These are phyloP conservation scores for Phoebastria nigripes DNA, from an alignment of 2,797 vertebrate genomes.

Conservation along the genomic window DNA sequence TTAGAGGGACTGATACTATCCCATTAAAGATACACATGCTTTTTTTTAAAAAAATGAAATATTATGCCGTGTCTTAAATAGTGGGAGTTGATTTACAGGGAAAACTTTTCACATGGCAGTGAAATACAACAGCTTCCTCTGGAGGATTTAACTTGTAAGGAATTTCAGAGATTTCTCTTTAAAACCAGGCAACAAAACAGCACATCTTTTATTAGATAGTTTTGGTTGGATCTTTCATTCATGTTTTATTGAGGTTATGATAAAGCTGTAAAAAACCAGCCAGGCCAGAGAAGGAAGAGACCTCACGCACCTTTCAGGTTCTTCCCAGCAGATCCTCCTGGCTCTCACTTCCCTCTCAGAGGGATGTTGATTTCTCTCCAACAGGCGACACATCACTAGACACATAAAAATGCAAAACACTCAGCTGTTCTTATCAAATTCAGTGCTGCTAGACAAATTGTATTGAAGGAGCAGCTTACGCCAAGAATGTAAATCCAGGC, in stretches of 20 bases:
- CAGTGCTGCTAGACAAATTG: not conserved
- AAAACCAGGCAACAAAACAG: not conserved
- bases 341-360: not conserved
- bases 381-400: not conserved
- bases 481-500: conserved; percentile 32
- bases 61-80: not conserved
- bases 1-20: not conserved
- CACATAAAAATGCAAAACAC: not conserved
- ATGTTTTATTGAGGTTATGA: not conserved
- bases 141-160: not conserved
- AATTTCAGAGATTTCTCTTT: not conserved
- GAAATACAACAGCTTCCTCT: not conserved
- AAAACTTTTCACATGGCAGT: not conserved
- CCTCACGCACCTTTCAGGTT: not conserved
- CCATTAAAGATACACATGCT: not conserved
- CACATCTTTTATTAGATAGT: not conserved
- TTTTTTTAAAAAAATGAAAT: not conserved
- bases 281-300: not conserved
- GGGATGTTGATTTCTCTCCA: not conserved
- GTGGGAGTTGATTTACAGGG: not conserved
- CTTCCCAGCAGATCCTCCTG: not conserved
- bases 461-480: conserved; percentile 6
- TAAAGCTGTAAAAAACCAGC: not conserved
- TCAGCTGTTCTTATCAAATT: conserved; percentile 13
- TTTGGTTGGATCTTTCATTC: not conserved